phyloP scores from a whole-genome alignment of 2,113 vertebrate species.

The Silurus glanis region DNA sequence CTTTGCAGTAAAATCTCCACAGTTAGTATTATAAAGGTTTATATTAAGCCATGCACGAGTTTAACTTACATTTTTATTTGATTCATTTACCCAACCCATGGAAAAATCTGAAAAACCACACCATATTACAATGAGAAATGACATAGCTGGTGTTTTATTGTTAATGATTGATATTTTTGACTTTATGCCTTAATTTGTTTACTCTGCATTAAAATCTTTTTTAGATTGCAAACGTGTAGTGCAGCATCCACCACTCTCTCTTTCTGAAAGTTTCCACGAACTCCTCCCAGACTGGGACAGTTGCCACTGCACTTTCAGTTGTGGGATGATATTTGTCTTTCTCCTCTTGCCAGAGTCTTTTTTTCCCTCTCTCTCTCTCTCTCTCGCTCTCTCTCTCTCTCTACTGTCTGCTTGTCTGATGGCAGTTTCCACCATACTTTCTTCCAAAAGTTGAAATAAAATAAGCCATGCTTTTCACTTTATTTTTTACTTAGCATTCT shows the following conservation, averaged over 20 bases:
- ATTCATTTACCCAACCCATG: neutral
- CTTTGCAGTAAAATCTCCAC: neutral
- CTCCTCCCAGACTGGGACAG: conserved; percentile 21
- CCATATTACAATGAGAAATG: neutral
- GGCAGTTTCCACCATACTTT: neutral
- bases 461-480: neutral
- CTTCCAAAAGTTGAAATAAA: neutral
- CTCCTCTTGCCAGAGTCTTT: neutral
- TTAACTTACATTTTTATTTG: neutral
- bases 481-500: neutral
- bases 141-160: neutral
- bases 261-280: conserved; percentile 22
- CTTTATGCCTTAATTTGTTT: neutral
- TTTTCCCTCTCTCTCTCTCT: neutral
- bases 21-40: neutral
- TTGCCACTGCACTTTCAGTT: conserved; percentile 3
- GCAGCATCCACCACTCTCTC: neutral
- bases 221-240: neutral
- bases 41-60: neutral
- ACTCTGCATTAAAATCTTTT: neutral
- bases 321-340: conserved; percentile 21
- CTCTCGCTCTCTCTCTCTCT: neutral
- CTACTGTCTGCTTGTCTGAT: neutral
- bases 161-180: neutral
- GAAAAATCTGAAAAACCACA: neutral